Evolutionary conservation across 2,888 invertebrate genomes (phyloP), one percentile per base, ranked within the genome.

Genomic region (Sesia apiformis): DNA sequence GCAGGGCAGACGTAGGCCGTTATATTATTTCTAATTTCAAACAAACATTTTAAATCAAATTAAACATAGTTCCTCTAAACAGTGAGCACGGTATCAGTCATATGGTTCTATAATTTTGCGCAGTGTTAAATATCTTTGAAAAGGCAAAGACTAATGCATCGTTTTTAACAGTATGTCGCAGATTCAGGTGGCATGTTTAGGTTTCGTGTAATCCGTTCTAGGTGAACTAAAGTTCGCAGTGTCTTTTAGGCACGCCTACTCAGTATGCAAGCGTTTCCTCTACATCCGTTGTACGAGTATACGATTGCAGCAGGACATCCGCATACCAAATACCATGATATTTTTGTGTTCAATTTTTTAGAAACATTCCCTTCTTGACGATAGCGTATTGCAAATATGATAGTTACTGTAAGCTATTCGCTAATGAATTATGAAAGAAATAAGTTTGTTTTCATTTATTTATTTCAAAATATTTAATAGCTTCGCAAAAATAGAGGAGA

Each of bases 211-310:
- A 84, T 84, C 86, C 81, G 68, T 69, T 77, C 80, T 84, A 82
- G 78, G 82, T 84, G 78, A 81, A 79, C 78, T 80, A 81, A 82
- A 87, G 81, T 82, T 88, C 81, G 85, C 85, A 86, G 83, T 88
- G 84, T 88, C 87, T 89, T 88, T 87, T 86, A 87, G 85, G 87
- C 81, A 83, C 84, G 86, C 79, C 85, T 87, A 83, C 82, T 89
- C 85, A 85, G 87, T 86, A 89, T 89, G 89, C 89, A 85, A 84
- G 84, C 84, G 84, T 84, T 84, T 82, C 81, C 85, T 84, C 79
- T 77, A 86, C 81, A 88, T 87, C 86, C 88, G 85, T 83, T 85
- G 81, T 84, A 83, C 78, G 80, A 23, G 23, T 23, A 23, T 23
- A 23, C 84, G 84, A 81, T 83, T 85, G 77, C 82, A 81, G 83